Percentiles rank a stretch among this genome's conserved stretches.
These are phyloP conservation scores for Nanorana parkeri DNA, from an alignment of 2,113 vertebrate genomes.

Conservation along the genomic window DNA sequence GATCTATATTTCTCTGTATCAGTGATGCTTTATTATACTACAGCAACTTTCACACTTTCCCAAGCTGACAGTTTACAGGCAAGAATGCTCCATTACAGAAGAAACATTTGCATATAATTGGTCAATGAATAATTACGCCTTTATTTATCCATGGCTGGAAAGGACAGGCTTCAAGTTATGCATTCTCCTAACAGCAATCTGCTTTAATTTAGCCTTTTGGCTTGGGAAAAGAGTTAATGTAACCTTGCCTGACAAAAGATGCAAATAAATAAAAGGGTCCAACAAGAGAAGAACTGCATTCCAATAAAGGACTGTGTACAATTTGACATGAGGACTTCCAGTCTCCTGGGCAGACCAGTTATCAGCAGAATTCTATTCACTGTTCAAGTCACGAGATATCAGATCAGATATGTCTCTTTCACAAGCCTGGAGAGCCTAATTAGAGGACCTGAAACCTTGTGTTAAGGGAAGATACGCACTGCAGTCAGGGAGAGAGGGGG, in stretches of 20 bases:
- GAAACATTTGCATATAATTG: background rate
- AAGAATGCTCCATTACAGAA: background rate
- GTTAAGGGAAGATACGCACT: too few species aligned
- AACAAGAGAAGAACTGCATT: background rate
- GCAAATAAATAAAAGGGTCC: background rate
- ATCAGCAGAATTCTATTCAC: background rate
- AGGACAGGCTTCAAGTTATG: background rate
- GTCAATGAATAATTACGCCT: background rate
- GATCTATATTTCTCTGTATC: background rate
- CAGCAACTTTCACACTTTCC: background rate
- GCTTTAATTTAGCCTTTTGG: background rate
- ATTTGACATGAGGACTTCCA: background rate
- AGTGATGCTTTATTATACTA: background rate
- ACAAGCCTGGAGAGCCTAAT: background rate
- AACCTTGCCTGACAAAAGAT: slow-evolving; percentile 3
- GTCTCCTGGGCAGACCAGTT: background rate
- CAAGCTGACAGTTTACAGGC: slow-evolving; percentile 17
- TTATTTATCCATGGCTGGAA: background rate
- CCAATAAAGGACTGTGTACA: background rate
- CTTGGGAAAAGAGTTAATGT: background rate
- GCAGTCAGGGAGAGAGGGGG: too few species aligned
- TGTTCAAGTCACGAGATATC: background rate
- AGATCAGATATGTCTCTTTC: too few species aligned
- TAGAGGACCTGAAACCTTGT: background rate
- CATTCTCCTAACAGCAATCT: background rate